Evolutionary conservation across 2,888 invertebrate species (phyloP).

Genomic region (Ophonus ardosiacus): DNA sequence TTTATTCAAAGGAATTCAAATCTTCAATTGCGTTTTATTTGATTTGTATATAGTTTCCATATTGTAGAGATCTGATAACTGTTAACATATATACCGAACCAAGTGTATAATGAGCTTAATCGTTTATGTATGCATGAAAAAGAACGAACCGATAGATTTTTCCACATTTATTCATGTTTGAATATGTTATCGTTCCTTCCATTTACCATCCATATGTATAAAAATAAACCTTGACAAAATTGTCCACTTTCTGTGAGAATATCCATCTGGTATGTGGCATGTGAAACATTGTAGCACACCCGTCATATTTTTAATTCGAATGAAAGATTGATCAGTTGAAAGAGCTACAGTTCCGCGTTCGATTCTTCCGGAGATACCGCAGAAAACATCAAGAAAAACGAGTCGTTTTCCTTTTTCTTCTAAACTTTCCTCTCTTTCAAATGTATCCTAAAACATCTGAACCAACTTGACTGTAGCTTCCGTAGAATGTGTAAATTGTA

Average conservation of each 20-base stretch:
- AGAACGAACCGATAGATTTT: not conserved
- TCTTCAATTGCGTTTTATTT: no score
- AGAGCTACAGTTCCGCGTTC: constrained; percentile 15
- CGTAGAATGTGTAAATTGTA: constrained; percentile 49
- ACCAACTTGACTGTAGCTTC: constrained; percentile 37
- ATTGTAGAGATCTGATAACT: no score
- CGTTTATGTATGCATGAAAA: not conserved
- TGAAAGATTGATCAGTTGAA: constrained; percentile 51
- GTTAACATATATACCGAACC: not conserved
- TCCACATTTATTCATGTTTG: constrained; percentile 2
- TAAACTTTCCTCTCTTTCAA: constrained; percentile 41
- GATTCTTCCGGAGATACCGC: constrained; percentile 19
- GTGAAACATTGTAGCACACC: constrained; percentile 21
- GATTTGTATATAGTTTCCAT: no score
- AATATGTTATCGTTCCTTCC: constrained; percentile 15
- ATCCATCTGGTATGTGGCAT: constrained; percentile 7
- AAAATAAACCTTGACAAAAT: not conserved
- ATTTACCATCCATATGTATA: constrained; percentile 11
- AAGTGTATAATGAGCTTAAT: not conserved
- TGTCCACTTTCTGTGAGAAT: constrained; percentile 30
- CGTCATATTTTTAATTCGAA: constrained; percentile 49
- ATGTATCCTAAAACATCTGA: constrained; percentile 43
- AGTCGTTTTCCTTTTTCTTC: constrained; percentile 39
- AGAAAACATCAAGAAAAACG: constrained; percentile 3
- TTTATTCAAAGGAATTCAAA: no score